phyloP scores from a whole-genome alignment of 1,140 invertebrate species.

The Hyposmocoma kahamanoa region DNA sequence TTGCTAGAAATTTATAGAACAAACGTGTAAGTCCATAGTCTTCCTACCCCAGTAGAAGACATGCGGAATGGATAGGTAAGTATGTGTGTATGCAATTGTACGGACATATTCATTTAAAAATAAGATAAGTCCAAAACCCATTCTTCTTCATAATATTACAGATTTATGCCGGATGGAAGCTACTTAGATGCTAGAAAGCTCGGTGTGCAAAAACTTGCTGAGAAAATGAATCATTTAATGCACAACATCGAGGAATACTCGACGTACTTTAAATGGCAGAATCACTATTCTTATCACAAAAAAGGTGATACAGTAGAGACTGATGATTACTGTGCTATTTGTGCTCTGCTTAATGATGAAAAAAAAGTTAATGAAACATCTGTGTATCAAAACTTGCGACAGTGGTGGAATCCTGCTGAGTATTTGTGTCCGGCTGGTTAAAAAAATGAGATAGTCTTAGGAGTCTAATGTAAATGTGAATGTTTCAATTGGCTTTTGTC shows the following conservation, averaged over 20 bases:
- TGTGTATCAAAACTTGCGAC: background rate
- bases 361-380: background rate
- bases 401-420: slow-evolving; percentile 10
- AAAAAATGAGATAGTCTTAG: too few relatives aligned
- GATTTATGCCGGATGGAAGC: slow-evolving; percentile 2
- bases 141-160: too few relatives aligned
- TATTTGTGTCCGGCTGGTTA: too few relatives aligned
- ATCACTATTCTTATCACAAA: slow-evolving; percentile 7
- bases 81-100: too few relatives aligned
- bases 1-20: too few relatives aligned
- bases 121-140: too few relatives aligned
- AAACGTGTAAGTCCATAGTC: too few relatives aligned
- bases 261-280: slow-evolving; percentile 10
- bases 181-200: background rate
- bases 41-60: too few relatives aligned
- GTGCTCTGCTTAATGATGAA: slow-evolving; percentile 4
- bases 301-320: slow-evolving; percentile 1
- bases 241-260: slow-evolving; percentile 1
- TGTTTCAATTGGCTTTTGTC: too few relatives aligned
- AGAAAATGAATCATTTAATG: background rate
- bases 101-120: too few relatives aligned
- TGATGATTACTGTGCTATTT: slow-evolving; percentile 4
- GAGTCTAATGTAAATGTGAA: too few relatives aligned
- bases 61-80: too few relatives aligned
- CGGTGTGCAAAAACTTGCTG: background rate